These are phyloP conservation scores for Lithophane leautieri DNA, from an alignment of 2,888 invertebrate genomes.

Conservation along the genomic window DNA sequence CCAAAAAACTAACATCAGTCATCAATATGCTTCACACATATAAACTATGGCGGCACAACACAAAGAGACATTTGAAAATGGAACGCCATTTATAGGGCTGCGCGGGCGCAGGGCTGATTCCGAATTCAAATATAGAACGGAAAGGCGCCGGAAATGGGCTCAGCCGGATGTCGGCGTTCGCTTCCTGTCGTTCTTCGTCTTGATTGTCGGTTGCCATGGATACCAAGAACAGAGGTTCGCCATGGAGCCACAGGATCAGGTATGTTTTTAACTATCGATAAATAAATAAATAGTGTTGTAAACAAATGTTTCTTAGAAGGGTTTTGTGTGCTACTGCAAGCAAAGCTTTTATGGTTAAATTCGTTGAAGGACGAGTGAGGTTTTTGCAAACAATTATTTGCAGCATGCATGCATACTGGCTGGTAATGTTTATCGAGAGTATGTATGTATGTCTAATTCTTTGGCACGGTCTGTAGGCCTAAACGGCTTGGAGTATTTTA, in stretches of 20 bases:
- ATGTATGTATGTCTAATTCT: too few relatives aligned
- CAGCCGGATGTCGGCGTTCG: slow-evolving; percentile 79
- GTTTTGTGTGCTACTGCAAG: slow-evolving; percentile 5
- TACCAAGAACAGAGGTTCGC: slow-evolving; percentile 95
- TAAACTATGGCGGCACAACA: slow-evolving; percentile 83
- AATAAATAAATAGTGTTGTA: slow-evolving; percentile 27
- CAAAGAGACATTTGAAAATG: slow-evolving; percentile 76
- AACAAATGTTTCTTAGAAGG: slow-evolving; percentile 43
- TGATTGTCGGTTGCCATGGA: slow-evolving; percentile 83
- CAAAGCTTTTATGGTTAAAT: background rate
- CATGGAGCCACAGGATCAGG: slow-evolving; percentile 96
- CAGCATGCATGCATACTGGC: background rate
- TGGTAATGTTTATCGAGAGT: too few relatives aligned
- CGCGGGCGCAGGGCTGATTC: slow-evolving; percentile 80
- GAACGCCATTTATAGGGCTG: slow-evolving; percentile 77
- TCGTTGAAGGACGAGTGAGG: slow-evolving; percentile 6
- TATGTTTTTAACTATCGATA: slow-evolving; percentile 64
- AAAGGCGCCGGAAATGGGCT: slow-evolving; percentile 77
- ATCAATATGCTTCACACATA: slow-evolving; percentile 82
- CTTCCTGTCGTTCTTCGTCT: slow-evolving; percentile 76
- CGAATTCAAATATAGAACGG: slow-evolving; percentile 82
- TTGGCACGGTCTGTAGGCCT: too few relatives aligned
- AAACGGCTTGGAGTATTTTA: too few relatives aligned
- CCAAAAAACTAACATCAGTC: slow-evolving; percentile 68
- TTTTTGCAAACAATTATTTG: background rate